Conservation (phyloP, 2,888 invertebrate species). For the Drosophila demipolita region DNA sequence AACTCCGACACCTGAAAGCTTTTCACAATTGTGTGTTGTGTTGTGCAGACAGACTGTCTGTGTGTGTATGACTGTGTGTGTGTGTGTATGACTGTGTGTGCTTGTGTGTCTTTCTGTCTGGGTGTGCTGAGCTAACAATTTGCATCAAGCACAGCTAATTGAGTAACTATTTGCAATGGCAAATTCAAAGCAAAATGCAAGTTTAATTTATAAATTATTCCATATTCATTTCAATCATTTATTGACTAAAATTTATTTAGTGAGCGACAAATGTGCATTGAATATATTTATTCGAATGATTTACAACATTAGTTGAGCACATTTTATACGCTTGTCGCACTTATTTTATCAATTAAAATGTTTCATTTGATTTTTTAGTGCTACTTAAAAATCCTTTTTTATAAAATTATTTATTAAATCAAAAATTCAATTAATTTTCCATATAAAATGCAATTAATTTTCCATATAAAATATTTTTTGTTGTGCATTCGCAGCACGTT, state of each 20-base stretch:
- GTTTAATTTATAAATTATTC: slow-evolving; percentile 5
- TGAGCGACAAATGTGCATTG: neutral
- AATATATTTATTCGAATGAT: neutral
- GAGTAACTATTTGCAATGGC: neutral
- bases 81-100: slow-evolving; percentile 2
- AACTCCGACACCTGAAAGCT: slow-evolving; percentile 49
- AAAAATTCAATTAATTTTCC: neutral
- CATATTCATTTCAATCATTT: neutral
- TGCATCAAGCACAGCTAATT: slow-evolving; percentile 14
- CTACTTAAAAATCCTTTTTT: neutral
- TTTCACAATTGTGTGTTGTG: slow-evolving; percentile 39
- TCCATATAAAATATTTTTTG: neutral
- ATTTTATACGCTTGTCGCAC: neutral
- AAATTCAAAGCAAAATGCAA: slow-evolving; percentile 3
- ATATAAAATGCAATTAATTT: neutral
- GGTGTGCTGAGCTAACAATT: slow-evolving; percentile 1
- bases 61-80: neutral
- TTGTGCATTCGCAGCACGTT: neutral
- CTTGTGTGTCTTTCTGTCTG: neutral
- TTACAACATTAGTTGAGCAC: neutral
- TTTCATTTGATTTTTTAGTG: neutral
- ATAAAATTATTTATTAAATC: neutral
- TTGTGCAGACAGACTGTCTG: neutral
- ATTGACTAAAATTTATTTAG: neutral
- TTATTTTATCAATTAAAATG: neutral